Evolutionary conservation across 2,888 invertebrate genomes (phyloP).

Genomic region (Stictocephala bisonia): DNA sequence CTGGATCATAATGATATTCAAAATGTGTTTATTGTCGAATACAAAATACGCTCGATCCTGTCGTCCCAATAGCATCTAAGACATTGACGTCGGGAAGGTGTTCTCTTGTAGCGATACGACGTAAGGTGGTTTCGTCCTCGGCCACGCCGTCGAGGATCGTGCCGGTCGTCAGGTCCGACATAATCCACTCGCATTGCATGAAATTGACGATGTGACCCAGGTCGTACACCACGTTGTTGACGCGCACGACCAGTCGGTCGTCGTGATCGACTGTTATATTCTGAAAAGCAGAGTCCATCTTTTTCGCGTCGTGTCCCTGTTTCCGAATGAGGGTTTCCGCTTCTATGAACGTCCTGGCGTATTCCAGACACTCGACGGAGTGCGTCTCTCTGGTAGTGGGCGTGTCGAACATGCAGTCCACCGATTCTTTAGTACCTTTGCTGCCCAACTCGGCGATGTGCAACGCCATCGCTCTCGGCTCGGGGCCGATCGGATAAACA

Average conservation of each 20-base stretch:
- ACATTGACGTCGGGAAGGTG: too few relatives aligned
- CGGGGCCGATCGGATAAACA: not conserved
- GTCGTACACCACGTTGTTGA: conserved; percentile 10
- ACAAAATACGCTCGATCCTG: too few relatives aligned
- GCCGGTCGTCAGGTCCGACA: too few relatives aligned
- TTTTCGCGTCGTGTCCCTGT: conserved; percentile 18
- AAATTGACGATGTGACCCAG: not conserved
- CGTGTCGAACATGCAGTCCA: not conserved
- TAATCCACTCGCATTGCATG: too few relatives aligned
- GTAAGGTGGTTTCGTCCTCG: too few relatives aligned
- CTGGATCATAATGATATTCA: too few relatives aligned
- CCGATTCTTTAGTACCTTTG: not conserved
- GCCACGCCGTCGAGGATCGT: too few relatives aligned
- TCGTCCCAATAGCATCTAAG: too few relatives aligned
- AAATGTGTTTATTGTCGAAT: too few relatives aligned
- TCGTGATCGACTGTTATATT: not conserved
- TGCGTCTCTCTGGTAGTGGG: not conserved
- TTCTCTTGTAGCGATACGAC: too few relatives aligned
- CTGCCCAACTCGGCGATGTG: not conserved
- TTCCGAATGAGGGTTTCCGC: not conserved
- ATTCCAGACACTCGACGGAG: not conserved
- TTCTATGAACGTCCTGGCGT: conserved; percentile 1
- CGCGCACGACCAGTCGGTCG: not conserved
- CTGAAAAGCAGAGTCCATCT: conserved; percentile 7
- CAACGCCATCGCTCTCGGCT: not conserved